Conservation (phyloP, 2,113 vertebrate genomes). For the Ahaetulla prasina region DNA sequence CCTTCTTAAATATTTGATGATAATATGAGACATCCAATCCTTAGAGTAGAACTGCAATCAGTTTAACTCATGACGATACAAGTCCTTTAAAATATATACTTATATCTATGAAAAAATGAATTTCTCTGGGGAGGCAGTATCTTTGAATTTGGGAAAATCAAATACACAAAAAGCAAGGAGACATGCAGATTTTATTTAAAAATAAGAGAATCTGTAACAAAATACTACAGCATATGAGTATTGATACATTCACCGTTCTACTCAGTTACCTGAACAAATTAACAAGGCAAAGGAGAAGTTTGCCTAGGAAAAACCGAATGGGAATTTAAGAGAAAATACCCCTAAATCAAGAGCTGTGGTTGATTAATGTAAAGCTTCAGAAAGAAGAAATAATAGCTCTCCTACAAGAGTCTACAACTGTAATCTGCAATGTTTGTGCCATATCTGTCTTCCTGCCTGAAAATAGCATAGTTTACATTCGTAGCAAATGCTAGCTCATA, state of each 20-base stretch:
- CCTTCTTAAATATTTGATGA: neutral
- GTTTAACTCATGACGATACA: neutral
- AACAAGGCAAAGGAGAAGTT: neutral
- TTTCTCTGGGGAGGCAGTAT: neutral
- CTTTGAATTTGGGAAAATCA: neutral
- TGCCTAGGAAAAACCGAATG: neutral
- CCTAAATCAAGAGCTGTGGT: neutral
- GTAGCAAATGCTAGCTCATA: neutral
- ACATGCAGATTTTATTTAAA: neutral
- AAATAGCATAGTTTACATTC: neutral
- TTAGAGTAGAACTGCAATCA: neutral
- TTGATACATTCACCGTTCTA: neutral
- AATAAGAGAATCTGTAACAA: neutral
- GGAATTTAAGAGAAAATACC: neutral
- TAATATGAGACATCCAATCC: neutral
- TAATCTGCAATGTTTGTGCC: neutral
- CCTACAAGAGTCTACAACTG: neutral
- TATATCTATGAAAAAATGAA: neutral
- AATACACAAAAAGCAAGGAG: neutral
- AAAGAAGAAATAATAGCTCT: neutral
- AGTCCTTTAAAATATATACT: neutral
- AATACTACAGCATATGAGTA: neutral
- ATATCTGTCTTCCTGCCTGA: neutral
- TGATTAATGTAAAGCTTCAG: neutral
- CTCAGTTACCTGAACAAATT: neutral